Percentiles rank a stretch among this genome's conserved stretches.
These are phyloP conservation scores for Porites divaricata DNA, from an alignment of 92 coral and sea anemone genomes.

Conservation along the genomic window DNA sequence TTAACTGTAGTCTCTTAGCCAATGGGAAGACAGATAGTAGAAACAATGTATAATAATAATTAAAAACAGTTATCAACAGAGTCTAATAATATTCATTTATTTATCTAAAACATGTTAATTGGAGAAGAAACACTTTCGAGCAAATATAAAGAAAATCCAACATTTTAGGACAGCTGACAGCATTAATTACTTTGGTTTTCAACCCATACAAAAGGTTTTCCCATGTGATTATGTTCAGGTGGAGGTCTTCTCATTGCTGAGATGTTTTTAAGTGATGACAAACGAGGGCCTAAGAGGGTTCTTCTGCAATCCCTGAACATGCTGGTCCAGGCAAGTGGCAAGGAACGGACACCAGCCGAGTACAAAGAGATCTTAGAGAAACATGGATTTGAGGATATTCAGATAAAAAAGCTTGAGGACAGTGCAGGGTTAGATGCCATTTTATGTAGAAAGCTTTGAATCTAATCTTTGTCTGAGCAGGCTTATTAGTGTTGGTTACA, in stretches of 20 bases:
- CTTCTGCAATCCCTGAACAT: constrained; percentile 57
- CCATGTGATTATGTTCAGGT: constrained; percentile 37
- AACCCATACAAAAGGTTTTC: neutral
- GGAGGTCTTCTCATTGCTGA: constrained; percentile 75
- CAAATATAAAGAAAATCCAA: too few species aligned
- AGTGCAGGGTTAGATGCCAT: constrained; percentile 49
- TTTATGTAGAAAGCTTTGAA: constrained; percentile 66
- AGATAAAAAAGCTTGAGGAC: constrained; percentile 29
- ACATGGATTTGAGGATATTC: constrained; percentile 75
- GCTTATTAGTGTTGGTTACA: too few species aligned
- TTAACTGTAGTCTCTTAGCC: too few species aligned
- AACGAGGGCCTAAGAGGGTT: constrained; percentile 64
- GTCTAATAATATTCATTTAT: too few species aligned
- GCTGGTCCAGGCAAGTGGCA: constrained; percentile 62
- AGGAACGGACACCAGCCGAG: constrained; percentile 73
- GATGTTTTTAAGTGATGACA: constrained; percentile 60
- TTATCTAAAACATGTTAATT: too few species aligned
- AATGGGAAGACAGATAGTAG: too few species aligned
- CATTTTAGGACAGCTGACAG: too few species aligned
- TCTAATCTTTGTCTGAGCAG: too few species aligned
- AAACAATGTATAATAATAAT: too few species aligned
- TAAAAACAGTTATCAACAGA: too few species aligned
- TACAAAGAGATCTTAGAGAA: constrained; percentile 64
- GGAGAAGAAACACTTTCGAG: too few species aligned
- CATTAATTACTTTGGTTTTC: too few species aligned